Evolutionary conservation across 2,888 invertebrate species (phyloP).

Genomic region (Drosophila neutralis): DNA sequence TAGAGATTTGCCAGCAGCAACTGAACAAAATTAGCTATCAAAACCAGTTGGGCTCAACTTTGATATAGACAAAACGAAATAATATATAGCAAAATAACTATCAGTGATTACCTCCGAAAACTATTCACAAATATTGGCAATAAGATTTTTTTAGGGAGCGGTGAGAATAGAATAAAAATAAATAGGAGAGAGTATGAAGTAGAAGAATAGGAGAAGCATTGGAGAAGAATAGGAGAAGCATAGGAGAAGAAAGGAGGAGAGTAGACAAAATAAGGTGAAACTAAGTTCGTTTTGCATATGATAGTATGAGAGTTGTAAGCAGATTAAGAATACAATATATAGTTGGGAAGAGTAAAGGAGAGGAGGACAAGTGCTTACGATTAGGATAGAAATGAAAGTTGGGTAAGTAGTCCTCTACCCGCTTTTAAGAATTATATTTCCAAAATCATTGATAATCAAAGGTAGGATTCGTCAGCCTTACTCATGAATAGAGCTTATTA

Average conservation of each 20-base stretch:
- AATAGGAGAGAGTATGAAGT: no score
- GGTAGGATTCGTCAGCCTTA: background rate
- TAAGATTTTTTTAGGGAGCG: no score
- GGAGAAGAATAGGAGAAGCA: background rate
- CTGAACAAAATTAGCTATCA: background rate
- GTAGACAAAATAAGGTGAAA: background rate
- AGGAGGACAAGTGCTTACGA: accelerated
- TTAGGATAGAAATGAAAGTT: background rate
- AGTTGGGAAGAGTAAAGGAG: background rate
- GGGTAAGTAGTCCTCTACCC: no score
- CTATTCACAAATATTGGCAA: background rate
- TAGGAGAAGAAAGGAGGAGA: background rate
- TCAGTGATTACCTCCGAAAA: background rate
- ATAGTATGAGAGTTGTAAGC: background rate
- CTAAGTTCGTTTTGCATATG: background rate
- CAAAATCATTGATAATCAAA: background rate
- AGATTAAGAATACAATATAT: background rate
- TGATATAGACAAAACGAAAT: background rate
- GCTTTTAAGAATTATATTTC: background rate
- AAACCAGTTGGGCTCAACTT: background rate
- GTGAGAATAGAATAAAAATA: background rate
- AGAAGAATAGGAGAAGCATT: background rate
- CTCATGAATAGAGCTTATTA: background rate
- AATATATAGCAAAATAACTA: background rate
- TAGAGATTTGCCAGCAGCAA: background rate